Evolutionary conservation across 2,888 invertebrate species (phyloP).

Genomic region (Hymenopus coronatus): DNA sequence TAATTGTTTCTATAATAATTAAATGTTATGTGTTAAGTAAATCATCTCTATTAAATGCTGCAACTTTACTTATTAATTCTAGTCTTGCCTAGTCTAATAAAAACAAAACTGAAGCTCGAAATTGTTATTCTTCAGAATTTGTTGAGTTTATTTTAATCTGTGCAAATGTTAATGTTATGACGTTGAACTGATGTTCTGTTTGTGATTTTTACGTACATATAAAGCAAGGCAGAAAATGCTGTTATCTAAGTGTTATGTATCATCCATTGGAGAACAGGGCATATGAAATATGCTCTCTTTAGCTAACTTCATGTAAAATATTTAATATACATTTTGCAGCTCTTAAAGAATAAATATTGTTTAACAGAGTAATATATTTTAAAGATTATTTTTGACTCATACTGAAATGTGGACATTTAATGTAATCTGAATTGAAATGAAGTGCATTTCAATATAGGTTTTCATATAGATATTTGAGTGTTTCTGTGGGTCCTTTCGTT

Average conservation of each 20-base stretch:
- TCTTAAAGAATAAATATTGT: not conserved
- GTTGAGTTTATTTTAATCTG: not conserved
- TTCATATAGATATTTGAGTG: too few relatives aligned
- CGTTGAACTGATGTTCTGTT: not conserved
- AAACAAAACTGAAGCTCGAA: not conserved
- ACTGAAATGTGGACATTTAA: too few relatives aligned
- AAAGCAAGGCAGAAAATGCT: not conserved
- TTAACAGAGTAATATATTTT: not conserved
- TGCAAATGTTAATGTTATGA: not conserved
- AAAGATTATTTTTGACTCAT: too few relatives aligned
- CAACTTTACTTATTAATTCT: not conserved
- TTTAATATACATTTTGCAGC: not conserved
- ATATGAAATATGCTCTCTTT: not conserved
- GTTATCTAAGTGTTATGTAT: not conserved
- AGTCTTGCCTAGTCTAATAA: conserved; percentile 3
- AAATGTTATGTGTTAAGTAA: not conserved
- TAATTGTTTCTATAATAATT: not conserved
- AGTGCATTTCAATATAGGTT: too few relatives aligned
- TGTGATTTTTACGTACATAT: not conserved
- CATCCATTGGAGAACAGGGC: not conserved
- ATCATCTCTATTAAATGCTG: not conserved
- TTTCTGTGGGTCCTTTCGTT: too few relatives aligned
- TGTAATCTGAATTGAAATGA: too few relatives aligned
- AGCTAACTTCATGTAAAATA: not conserved
- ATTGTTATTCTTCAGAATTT: not conserved